A percentile compares a stretch with the other conserved stretches of the same genome.
phyloP scores from a whole-genome alignment of 2,797 vertebrate genomes.

The Cyclopterus lumpus region DNA sequence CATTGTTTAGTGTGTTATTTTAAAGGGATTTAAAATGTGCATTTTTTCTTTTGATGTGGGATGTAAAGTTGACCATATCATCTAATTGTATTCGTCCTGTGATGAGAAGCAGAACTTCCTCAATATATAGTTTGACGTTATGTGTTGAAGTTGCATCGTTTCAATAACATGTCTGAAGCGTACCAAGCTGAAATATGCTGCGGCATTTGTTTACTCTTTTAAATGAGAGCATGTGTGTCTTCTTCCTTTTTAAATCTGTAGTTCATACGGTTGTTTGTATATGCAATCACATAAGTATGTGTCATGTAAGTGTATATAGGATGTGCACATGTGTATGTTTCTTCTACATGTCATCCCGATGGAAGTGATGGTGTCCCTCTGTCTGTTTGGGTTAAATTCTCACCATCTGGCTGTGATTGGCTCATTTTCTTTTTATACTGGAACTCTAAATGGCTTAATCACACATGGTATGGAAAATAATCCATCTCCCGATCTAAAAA shows the following conservation, averaged over 20 bases:
- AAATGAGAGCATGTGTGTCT: no score
- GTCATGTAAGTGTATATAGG: conserved; percentile 38
- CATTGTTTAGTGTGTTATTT: not conserved
- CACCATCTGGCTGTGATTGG: conserved; percentile 83
- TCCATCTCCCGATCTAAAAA: conserved; percentile 84
- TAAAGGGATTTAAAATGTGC: not conserved
- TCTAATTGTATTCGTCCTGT: conserved; percentile 4
- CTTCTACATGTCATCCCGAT: conserved; percentile 43
- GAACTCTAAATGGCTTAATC: conserved; percentile 81
- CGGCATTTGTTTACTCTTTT: no score
- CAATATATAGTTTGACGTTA: conserved; percentile 13
- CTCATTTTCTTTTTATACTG: conserved; percentile 76
- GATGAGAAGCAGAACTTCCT: not conserved
- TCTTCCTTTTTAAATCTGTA: no score
- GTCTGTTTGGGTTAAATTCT: conserved; percentile 65
- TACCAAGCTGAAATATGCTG: no score
- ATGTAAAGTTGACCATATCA: conserved; percentile 8
- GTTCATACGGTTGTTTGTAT: conserved; percentile 18
- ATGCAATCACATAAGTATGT: conserved; percentile 39
- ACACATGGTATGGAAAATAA: conserved; percentile 82
- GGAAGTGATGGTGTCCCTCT: conserved; percentile 67
- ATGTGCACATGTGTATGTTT: conserved; percentile 30
- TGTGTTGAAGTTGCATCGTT: conserved; percentile 1
- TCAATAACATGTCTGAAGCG: conserved; percentile 21
- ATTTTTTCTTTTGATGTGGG: not conserved